Evolutionary conservation across 2,888 invertebrate species (phyloP).

Genomic region (Quadroppia sp.): DNA sequence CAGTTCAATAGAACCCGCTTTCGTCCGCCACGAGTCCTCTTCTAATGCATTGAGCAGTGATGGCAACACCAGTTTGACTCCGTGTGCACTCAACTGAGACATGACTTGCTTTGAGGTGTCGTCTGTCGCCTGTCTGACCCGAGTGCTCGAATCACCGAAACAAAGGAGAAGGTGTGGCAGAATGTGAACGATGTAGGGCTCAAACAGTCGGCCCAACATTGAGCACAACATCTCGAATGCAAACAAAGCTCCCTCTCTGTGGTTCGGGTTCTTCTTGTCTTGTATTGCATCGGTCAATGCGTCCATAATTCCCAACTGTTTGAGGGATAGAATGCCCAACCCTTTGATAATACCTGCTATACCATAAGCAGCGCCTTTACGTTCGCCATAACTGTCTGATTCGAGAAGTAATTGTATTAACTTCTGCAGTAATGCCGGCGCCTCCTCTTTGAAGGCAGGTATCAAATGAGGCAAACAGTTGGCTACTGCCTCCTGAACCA

Average conservation of each 20-base stretch:
- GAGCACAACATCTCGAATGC: constrained; percentile 95
- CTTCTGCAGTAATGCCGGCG: constrained; percentile 78
- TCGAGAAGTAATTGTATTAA: constrained; percentile 80
- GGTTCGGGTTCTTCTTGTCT: constrained; percentile 92
- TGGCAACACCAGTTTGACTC: constrained; percentile 94
- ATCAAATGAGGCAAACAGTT: constrained; percentile 92
- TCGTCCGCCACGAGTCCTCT: constrained; percentile 98
- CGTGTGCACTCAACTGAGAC: constrained; percentile 90
- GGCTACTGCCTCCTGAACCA: constrained; percentile 96
- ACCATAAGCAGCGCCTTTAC: constrained; percentile 94
- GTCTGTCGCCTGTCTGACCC: constrained; percentile 92
- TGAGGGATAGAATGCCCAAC: constrained; percentile 87
- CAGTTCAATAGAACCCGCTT: constrained; percentile 91
- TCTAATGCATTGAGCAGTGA: constrained; percentile 85
- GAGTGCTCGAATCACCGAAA: constrained; percentile 89
- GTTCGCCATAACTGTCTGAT: constrained; percentile 85
- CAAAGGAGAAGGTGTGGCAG: constrained; percentile 88
- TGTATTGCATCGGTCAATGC: constrained; percentile 87
- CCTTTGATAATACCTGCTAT: constrained; percentile 93
- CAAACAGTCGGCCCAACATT: constrained; percentile 91
- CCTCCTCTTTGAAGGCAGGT: constrained; percentile 84
- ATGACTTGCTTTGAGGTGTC: constrained; percentile 90
- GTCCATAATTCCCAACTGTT: constrained; percentile 92
- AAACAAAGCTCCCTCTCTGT: constrained; percentile 90
- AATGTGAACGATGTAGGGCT: constrained; percentile 97